Evolutionary conservation across 1,140 invertebrate species (phyloP).

Genomic region (Nasonia giraulti): DNA sequence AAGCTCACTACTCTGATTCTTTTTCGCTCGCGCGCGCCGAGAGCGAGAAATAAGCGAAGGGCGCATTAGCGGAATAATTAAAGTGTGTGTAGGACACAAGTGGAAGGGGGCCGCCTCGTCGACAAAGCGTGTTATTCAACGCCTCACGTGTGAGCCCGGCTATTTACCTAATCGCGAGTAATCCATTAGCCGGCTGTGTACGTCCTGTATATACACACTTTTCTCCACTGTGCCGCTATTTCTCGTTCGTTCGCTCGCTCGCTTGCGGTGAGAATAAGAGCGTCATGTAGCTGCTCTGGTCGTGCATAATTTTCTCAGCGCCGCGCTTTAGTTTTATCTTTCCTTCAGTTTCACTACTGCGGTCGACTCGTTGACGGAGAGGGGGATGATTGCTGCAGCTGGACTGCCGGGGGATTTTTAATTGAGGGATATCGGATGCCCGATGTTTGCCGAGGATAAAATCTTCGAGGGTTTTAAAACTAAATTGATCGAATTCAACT

Average conservation of each 20-base stretch:
- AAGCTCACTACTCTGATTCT: not conserved
- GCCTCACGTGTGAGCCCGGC: conserved; percentile 45
- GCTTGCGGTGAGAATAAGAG: not conserved
- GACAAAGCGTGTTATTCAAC: conserved; percentile 23
- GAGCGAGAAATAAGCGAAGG: not conserved
- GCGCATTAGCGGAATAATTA: conserved; percentile 26
- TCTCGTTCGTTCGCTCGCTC: not conserved
- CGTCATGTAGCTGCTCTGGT: not conserved
- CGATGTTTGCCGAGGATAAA: too few relatives aligned
- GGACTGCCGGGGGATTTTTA: too few relatives aligned
- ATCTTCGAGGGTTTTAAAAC: too few relatives aligned
- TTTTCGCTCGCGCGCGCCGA: not conserved
- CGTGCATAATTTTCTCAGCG: conserved; percentile 19
- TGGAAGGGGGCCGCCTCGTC: not conserved
- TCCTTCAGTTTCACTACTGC: not conserved
- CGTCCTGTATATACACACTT: not conserved
- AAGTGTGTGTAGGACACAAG: not conserved
- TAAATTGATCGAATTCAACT: too few relatives aligned
- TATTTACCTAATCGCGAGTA: conserved; percentile 66
- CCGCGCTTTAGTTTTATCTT: not conserved
- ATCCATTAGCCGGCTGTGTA: conserved; percentile 59
- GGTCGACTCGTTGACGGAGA: not conserved
- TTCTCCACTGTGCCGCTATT: not conserved
- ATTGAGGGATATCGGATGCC: too few relatives aligned
- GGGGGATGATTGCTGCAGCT: not conserved